phyloP scores from a whole-genome alignment of 2,113 vertebrate genomes.

The Alexandromys fortis region DNA sequence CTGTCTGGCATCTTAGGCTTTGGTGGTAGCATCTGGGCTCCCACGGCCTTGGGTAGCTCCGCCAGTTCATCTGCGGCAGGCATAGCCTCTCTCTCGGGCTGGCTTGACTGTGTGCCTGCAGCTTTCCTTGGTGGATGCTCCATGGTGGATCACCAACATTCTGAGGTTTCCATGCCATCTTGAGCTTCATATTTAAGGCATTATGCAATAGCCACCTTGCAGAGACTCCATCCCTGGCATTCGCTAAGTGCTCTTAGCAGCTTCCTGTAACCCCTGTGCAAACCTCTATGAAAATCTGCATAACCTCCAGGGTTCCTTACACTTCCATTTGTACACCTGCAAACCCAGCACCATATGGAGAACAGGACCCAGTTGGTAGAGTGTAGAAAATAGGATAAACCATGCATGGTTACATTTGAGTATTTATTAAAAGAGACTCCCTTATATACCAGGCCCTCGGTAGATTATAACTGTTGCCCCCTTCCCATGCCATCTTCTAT shows the following conservation, averaged over 20 bases:
- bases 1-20: not conserved
- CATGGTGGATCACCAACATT: not conserved
- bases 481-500: not conserved
- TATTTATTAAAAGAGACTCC: not conserved
- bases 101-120: not conserved
- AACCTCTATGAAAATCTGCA: not conserved
- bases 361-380: not conserved
- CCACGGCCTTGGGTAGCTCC: too few relatives aligned
- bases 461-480: too few relatives aligned
- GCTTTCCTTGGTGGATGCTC: not conserved
- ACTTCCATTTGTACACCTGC: not conserved
- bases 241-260: not conserved
- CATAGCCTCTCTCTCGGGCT: not conserved
- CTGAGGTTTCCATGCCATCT: not conserved
- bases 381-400: not conserved
- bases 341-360: not conserved
- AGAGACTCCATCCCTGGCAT: not conserved
- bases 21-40: not conserved
- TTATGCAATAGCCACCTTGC: not conserved
- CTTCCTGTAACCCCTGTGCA: not conserved
- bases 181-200: not conserved
- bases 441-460: not conserved
- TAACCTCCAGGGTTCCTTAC: not conserved
- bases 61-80: not conserved
- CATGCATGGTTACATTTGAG: not conserved